These are phyloP conservation scores for Anabacerthia variegaticeps DNA, from an alignment of 2,797 vertebrate genomes.

Conservation along the genomic window DNA sequence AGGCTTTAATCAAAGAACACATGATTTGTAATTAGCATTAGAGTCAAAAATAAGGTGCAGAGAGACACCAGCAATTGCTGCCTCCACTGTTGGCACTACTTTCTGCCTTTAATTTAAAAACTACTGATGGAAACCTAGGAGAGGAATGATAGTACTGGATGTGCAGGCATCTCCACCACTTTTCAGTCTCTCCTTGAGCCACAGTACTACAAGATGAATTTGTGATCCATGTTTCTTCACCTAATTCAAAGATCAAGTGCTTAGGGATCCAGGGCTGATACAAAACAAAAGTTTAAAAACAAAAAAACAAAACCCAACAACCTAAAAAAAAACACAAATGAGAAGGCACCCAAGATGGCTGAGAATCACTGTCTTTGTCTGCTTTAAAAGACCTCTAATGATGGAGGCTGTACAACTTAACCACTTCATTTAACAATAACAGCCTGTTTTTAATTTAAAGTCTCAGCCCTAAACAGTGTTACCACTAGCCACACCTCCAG, in stretches of 20 bases:
- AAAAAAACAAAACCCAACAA: neutral
- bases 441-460: neutral
- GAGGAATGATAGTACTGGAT: neutral
- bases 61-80: neutral
- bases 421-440: neutral
- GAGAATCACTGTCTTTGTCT: neutral
- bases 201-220: neutral
- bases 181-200: neutral
- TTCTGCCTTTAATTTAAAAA: neutral
- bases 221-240: neutral
- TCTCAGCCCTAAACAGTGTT: neutral
- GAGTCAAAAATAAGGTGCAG: neutral
- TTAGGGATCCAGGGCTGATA: neutral
- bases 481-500: neutral
- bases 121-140: neutral
- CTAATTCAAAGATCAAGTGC: neutral
- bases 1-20: neutral
- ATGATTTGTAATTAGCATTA: neutral
- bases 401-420: neutral
- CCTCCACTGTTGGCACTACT: neutral
- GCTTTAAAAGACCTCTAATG: neutral
- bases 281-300: no score
- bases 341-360: neutral
- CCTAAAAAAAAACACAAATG: accelerated
- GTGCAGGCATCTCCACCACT: neutral